phyloP scores from a whole-genome alignment of 2,113 vertebrate species.

The Nansenia antarctica region DNA sequence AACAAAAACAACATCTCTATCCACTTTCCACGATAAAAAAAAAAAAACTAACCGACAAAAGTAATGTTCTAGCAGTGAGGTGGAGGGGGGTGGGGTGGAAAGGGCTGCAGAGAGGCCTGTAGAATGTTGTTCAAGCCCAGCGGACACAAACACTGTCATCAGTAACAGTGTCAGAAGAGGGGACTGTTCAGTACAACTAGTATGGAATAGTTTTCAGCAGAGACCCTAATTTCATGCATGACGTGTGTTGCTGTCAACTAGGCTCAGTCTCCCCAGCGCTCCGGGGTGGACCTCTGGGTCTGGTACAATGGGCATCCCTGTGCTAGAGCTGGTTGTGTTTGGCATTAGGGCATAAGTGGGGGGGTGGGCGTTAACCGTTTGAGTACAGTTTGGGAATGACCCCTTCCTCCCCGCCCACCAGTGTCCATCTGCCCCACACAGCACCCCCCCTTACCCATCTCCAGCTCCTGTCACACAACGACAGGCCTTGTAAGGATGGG shows the following conservation, averaged over 20 bases:
- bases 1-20: background rate
- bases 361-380: slow-evolving; percentile 26
- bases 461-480: slow-evolving; percentile 34
- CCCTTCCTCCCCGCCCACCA: slow-evolving; percentile 29
- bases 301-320: slow-evolving; percentile 27
- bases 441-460: slow-evolving; percentile 11
- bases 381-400: slow-evolving; percentile 47
- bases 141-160: background rate
- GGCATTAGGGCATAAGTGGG: background rate
- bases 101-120: too few species aligned
- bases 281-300: background rate
- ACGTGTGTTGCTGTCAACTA: slow-evolving; percentile 1
- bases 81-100: too few species aligned
- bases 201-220: background rate
- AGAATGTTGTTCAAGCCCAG: too few species aligned
- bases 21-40: background rate
- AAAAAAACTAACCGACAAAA: too few species aligned
- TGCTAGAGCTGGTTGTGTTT: slow-evolving; percentile 17
- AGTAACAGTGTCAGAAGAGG: slow-evolving; percentile 1
- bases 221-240: background rate
- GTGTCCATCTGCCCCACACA: slow-evolving; percentile 35
- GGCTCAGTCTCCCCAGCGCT: background rate
- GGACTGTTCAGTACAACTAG: background rate
- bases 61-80: too few species aligned
- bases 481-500: slow-evolving; percentile 62